phyloP scores from a whole-genome alignment of 2,888 invertebrate genomes.

The Synergus gifuensis region DNA sequence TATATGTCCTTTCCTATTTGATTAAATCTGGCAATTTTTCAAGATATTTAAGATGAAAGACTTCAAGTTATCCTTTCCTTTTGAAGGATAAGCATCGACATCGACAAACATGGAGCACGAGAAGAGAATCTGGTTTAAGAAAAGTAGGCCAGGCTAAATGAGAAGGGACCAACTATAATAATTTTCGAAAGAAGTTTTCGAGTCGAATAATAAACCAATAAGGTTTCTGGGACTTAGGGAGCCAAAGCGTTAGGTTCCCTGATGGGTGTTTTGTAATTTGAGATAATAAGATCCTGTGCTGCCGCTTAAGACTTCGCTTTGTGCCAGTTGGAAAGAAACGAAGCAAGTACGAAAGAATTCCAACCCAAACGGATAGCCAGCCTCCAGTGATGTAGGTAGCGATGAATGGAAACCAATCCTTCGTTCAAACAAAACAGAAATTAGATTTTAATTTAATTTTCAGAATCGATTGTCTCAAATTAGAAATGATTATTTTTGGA shows the following conservation, averaged over 20 bases:
- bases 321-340: neutral
- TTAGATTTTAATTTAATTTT: constrained; percentile 1
- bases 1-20: too few relatives aligned
- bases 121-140: constrained; percentile 29
- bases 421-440: neutral
- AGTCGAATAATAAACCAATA: constrained; percentile 18
- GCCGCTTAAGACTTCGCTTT: constrained; percentile 15
- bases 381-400: constrained; percentile 21
- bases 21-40: neutral
- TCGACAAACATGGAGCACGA: neutral
- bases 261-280: constrained; percentile 47
- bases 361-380: neutral
- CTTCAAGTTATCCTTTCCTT: neutral
- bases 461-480: neutral
- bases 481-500: too few relatives aligned
- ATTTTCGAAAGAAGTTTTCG: constrained; percentile 1
- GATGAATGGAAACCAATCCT: constrained; percentile 14
- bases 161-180: neutral
- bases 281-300: constrained; percentile 42
- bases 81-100: neutral
- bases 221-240: constrained; percentile 12
- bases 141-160: neutral
- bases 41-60: neutral
- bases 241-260: constrained; percentile 16
- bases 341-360: constrained; percentile 22